Conservation (phyloP, 2,113 vertebrate species). For the Damaliscus lunatus region DNA sequence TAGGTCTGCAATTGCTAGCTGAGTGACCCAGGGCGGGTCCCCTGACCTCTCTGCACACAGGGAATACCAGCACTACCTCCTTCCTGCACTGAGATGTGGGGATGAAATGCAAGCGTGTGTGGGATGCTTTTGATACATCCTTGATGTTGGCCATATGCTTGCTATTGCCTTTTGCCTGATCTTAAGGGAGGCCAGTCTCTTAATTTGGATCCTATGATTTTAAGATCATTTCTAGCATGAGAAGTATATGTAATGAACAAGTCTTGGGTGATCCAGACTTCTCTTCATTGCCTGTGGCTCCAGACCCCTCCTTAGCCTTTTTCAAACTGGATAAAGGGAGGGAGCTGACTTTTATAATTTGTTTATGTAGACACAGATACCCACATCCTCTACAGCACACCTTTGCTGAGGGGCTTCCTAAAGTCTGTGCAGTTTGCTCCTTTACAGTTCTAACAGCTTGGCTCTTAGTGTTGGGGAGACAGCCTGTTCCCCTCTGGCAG, state of each 20-base stretch:
- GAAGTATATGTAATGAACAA: background rate
- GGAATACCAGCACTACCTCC: fast-evolving
- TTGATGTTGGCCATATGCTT: fast-evolving
- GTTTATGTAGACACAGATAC: background rate
- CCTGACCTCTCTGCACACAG: background rate
- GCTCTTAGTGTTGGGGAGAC: fast-evolving
- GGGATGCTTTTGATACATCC: fast-evolving
- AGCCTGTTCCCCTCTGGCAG: background rate
- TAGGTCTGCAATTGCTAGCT: background rate
- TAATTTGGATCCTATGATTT: background rate
- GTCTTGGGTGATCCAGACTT: background rate
- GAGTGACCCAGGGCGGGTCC: fast-evolving
- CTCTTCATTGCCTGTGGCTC: background rate
- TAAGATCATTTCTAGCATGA: background rate
- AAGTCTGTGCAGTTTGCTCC: background rate
- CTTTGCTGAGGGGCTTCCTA: background rate
- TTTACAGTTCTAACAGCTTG: background rate
- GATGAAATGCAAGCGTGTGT: fast-evolving
- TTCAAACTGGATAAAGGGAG: background rate
- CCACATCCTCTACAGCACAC: background rate
- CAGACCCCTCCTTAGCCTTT: background rate
- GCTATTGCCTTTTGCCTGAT: background rate
- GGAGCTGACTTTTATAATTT: background rate
- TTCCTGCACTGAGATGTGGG: fast-evolving
- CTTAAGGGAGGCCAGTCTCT: background rate